A percentile compares a stretch with the other conserved stretches of the same genome.
Conservation (phyloP, 2,113 vertebrate species). For the Neolamprologus kungweensis region DNA sequence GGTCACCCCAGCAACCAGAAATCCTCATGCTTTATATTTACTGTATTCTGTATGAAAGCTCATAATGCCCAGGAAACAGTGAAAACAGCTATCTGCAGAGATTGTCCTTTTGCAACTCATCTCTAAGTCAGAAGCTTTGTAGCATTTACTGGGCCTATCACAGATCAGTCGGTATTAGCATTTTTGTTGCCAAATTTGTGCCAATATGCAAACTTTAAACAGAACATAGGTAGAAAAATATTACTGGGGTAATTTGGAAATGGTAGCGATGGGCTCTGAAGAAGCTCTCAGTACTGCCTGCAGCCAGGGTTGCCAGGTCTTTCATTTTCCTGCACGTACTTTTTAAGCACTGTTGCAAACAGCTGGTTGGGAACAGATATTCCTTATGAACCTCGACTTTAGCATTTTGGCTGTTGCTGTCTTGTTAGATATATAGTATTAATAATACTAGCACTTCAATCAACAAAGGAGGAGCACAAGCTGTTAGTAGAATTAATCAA, state of each 20-base stretch:
- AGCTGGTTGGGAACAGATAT: not conserved
- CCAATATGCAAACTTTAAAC: not conserved
- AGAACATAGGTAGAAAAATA: not conserved
- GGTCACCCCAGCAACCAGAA: not conserved
- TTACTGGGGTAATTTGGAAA: not conserved
- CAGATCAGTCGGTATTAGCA: not conserved
- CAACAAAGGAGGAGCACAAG: not conserved
- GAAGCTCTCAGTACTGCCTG: not conserved
- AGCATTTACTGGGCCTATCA: not conserved
- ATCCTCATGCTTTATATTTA: not conserved
- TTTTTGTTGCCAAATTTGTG: not conserved
- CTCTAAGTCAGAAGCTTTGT: not conserved
- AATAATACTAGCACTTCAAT: not conserved
- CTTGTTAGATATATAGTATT: not conserved
- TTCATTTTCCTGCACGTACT: not conserved
- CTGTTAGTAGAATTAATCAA: not conserved
- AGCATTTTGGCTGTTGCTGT: not conserved
- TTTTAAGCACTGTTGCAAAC: fast-evolving
- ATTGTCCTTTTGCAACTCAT: conserved; percentile 15
- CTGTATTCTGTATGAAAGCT: not conserved
- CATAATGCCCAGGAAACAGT: not conserved
- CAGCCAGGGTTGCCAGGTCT: not conserved
- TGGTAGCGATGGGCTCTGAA: not conserved
- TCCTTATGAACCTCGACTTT: fast-evolving
- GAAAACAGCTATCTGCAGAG: conserved; percentile 8